phyloP scores from a whole-genome alignment of 2,113 vertebrate species.

The Micronycteris hirsuta region DNA sequence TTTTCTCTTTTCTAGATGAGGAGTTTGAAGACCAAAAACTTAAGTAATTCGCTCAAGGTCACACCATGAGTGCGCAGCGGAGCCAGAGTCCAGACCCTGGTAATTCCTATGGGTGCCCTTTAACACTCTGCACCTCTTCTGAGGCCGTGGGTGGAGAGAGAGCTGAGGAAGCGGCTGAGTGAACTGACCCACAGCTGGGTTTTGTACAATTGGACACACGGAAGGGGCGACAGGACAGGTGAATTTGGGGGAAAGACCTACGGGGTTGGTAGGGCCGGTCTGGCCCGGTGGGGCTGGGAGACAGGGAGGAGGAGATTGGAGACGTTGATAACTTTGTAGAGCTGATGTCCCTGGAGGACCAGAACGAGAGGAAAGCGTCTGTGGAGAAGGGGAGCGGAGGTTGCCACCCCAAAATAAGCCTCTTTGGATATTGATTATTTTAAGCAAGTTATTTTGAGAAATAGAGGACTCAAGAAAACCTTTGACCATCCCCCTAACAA shows the following conservation, averaged over 20 bases:
- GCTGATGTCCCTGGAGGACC: neutral
- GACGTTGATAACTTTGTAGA: neutral
- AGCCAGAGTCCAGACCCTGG: neutral
- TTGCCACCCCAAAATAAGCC: neutral
- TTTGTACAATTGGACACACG: neutral
- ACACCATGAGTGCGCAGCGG: neutral
- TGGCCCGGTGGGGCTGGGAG: neutral
- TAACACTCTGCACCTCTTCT: neutral
- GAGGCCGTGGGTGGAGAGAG: neutral
- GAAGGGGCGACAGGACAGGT: neutral
- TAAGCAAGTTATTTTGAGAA: neutral
- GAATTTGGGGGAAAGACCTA: neutral
- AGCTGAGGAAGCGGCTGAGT: neutral
- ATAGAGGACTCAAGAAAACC: neutral
- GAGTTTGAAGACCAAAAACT: neutral
- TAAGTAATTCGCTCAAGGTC: neutral
- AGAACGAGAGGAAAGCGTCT: neutral
- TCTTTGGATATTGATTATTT: neutral
- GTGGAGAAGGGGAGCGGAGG: no score
- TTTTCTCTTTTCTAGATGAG: slow-evolving; percentile 10
- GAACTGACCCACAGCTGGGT: neutral
- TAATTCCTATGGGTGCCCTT: neutral
- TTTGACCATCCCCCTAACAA: neutral
- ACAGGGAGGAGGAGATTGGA: neutral
- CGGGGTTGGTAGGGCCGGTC: neutral